A percentile compares a stretch with the other conserved stretches of the same genome.
phyloP scores from a whole-genome alignment of 2,113 vertebrate species.

The Phrynosoma blainvillii region DNA sequence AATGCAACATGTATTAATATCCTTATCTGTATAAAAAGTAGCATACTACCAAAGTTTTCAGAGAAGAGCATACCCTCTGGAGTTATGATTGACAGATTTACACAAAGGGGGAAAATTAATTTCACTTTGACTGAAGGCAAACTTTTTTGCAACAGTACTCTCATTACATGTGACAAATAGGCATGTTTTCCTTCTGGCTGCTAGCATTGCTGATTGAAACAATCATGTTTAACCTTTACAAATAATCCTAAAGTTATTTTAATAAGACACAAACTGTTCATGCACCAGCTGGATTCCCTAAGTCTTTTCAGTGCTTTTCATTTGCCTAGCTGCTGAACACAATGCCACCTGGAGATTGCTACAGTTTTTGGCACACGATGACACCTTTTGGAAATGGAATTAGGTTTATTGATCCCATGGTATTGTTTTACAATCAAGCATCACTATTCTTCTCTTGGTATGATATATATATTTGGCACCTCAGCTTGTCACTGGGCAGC shows the following conservation, averaged over 20 bases:
- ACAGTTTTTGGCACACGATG: not conserved
- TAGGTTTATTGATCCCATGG: not conserved
- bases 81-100: conserved; percentile 10
- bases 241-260: conserved; percentile 27
- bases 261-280: conserved; percentile 25
- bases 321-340: conserved; percentile 11
- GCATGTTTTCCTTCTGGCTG: conserved; percentile 20
- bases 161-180: conserved; percentile 1
- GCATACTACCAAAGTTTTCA: not conserved
- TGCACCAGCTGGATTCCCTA: not conserved
- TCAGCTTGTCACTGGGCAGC: too few species aligned
- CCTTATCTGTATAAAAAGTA: not conserved
- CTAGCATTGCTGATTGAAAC: conserved; percentile 19
- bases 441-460: not conserved
- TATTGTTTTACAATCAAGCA: not conserved
- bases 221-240: conserved; percentile 23
- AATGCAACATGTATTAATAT: not conserved
- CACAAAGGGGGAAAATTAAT: conserved; percentile 3
- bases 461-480: not conserved
- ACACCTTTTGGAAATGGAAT: not conserved
- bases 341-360: not conserved
- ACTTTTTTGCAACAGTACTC: conserved; percentile 7
- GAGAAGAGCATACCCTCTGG: not conserved
- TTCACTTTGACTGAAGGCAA: not conserved
- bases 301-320: not conserved